A percentile compares a stretch with the other conserved stretches of the same genome.
Evolutionary conservation across 1,140 invertebrate genomes (phyloP).

Genomic region (Eurosta solidaginis): DNA sequence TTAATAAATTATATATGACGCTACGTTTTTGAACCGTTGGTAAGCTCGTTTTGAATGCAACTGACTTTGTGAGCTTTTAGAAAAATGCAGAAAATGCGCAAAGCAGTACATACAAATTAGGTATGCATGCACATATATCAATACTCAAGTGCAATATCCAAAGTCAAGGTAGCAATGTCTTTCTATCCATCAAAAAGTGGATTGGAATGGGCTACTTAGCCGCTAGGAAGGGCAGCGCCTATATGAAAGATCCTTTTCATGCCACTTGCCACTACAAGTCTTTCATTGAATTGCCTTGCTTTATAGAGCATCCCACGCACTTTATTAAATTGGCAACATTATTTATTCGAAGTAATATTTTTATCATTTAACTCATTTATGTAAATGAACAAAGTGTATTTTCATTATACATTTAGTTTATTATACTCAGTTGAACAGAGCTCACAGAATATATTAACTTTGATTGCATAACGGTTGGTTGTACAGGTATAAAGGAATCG

Average conservation of each 20-base stretch:
- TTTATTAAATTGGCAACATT: not conserved
- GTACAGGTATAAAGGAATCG: too few species aligned
- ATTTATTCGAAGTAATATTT: not conserved
- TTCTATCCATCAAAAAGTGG: not conserved
- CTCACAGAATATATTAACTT: too few species aligned
- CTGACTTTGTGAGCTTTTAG: not conserved
- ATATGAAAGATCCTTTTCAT: not conserved
- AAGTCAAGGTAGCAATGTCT: not conserved
- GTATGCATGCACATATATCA: not conserved
- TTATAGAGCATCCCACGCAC: not conserved
- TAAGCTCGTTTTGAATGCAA: conserved; percentile 4
- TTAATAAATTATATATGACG: not conserved
- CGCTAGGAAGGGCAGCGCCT: not conserved
- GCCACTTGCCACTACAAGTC: not conserved
- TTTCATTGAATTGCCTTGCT: not conserved
- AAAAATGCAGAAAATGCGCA: not conserved
- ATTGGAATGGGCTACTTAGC: not conserved
- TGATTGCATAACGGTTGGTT: too few species aligned
- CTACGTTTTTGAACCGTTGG: not conserved
- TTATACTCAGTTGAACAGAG: too few species aligned
- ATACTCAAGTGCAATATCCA: not conserved
- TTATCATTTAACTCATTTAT: not conserved
- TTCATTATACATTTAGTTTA: not conserved
- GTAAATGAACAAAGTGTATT: not conserved
- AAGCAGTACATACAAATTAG: not conserved